Base-by-base conservation (phyloP, 2,888 invertebrate genomes). In the Leucophenga maculata region DNA sequence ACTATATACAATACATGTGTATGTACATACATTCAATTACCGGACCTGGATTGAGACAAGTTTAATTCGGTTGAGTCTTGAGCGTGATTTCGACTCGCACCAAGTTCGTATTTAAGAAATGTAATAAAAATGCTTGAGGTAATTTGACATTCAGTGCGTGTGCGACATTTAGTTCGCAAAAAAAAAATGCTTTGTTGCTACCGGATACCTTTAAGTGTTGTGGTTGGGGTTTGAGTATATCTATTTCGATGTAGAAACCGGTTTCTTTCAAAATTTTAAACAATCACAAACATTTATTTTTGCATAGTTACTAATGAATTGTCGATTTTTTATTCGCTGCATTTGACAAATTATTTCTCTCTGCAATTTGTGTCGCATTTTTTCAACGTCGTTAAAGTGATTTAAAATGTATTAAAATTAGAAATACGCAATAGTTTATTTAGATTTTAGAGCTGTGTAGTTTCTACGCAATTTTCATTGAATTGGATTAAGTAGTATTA, bases 131-230 rank as follows among this genome's bases (percentile, higher is more conserved):
- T 46, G 59, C 67, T 50, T 39, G 22, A 69, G 73, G 71, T 72
- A 46, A 73, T 73, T 84, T 83, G 78, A 75, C 78, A 82, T 84
- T 84, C 84, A 83, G 74, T 76, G 72, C 73, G 75, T 72, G 83
- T 83, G 72, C 82, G 83, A 81, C 83, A 84, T 83, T 78, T 82
- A 80, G 78, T 74, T 80, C 74, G 81, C 80, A 78, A 78, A 72
- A 72, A 26, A 68, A 68, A 69, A 71, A 76, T 69, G 71, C 70
- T 70, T 83, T 84, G 84, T 80, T 74, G 83, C 82, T 80, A 83
- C 83, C 81, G 81, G 83, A 84, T 80, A 82, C 13, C 44, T 22
- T 75, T 82, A 79, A 3, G 39, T 39, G 11, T 39, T 39, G 39
- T 39, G 3, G 77, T 74, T 72, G 68, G 74, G 69, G 62, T 70